These are phyloP conservation scores for Leucosticte australis DNA, from an alignment of 2,113 vertebrate species.

Conservation along the genomic window DNA sequence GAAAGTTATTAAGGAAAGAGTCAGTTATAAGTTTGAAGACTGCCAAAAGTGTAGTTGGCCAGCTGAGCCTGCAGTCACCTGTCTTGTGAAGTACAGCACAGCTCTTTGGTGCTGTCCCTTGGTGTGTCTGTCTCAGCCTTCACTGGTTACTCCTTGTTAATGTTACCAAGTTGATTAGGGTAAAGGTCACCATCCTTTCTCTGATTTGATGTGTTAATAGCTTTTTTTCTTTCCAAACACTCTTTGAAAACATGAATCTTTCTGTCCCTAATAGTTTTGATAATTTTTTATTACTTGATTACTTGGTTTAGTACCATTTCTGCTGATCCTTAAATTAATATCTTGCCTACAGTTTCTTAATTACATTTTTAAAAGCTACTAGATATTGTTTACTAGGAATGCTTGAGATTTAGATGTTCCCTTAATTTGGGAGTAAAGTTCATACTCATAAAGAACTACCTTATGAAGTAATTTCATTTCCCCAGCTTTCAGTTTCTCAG, in stretches of 20 bases:
- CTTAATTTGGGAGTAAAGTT: not conserved
- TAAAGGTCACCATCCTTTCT: not conserved
- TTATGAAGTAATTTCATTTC: not conserved
- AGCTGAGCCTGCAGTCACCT: not conserved
- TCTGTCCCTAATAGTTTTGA: not conserved
- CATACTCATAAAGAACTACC: not conserved
- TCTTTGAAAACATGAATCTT: not conserved
- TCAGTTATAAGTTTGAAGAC: not conserved
- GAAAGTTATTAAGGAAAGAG: not conserved
- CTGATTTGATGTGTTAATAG: not conserved
- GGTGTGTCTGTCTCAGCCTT: not conserved
- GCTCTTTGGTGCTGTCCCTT: not conserved
- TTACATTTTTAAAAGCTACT: not conserved
- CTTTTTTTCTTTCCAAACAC: not conserved
- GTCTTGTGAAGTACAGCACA: not conserved
- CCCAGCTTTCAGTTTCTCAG: not conserved
- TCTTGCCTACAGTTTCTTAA: not conserved
- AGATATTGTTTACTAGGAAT: not conserved
- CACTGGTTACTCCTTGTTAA: not conserved
- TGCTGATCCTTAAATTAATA: not conserved
- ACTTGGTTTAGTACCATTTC: not conserved
- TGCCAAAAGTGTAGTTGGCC: not conserved
- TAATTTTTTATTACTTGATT: not conserved
- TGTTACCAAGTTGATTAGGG: not conserved
- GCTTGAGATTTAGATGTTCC: not conserved